Conservation (phyloP, 1,140 invertebrate species). For the Dufourea novaeangliae region DNA sequence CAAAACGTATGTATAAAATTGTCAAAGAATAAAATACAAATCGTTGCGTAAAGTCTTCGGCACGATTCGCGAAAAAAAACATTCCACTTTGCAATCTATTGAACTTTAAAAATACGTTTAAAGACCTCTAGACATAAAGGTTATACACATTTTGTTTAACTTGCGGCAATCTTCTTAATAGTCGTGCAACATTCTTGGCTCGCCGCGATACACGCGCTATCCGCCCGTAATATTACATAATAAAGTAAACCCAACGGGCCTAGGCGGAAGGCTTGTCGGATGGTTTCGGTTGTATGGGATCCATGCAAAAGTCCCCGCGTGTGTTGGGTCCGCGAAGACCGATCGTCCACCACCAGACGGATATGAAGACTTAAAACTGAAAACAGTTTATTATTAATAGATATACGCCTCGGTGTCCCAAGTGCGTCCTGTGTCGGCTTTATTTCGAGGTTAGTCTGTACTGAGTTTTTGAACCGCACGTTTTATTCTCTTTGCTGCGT, state of each 20-base stretch:
- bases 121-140: background rate
- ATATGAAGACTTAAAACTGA: constrained; percentile 49
- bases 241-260: constrained; percentile 21
- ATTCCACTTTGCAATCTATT: background rate
- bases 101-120: background rate
- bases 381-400: constrained; percentile 71
- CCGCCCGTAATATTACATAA: constrained; percentile 47
- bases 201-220: constrained; percentile 25
- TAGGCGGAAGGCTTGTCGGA: constrained; percentile 5
- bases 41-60: no score
- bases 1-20: background rate
- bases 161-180: constrained; percentile 33
- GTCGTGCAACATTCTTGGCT: constrained; percentile 11
- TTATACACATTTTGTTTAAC: background rate
- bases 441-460: constrained; percentile 74
- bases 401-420: constrained; percentile 52
- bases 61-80: background rate
- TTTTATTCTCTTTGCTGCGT: constrained; percentile 73
- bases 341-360: constrained; percentile 31
- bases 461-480: constrained; percentile 71
- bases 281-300: constrained; percentile 27
- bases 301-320: constrained; percentile 8
- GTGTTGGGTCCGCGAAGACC: constrained; percentile 4
- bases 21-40: background rate
- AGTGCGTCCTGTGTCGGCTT: constrained; percentile 62